Percentiles rank a stretch among this genome's conserved stretches.
These are phyloP conservation scores for Sphyrna mokarran DNA, from an alignment of 2,113 vertebrate species.

Conservation along the genomic window DNA sequence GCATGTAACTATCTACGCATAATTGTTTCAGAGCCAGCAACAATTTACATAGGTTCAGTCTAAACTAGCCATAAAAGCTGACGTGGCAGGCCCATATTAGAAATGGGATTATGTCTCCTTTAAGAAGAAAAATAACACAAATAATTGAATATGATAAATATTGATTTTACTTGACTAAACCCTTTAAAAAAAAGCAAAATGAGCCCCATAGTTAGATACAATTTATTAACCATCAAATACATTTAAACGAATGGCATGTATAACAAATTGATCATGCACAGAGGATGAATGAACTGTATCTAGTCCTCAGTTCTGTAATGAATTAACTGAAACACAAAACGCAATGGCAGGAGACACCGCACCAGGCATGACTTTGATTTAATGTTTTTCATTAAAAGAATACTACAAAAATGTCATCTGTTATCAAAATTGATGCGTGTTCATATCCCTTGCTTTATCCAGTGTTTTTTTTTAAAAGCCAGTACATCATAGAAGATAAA, in stretches of 20 bases:
- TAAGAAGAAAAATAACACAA: neutral
- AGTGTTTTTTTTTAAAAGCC: neutral
- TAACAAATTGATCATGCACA: constrained; percentile 36
- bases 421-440: constrained; percentile 32
- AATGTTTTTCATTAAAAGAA: constrained; percentile 35
- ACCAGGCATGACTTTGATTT: constrained; percentile 18
- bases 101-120: neutral
- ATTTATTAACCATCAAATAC: constrained; percentile 29
- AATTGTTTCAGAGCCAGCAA: neutral
- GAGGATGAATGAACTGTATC: constrained; percentile 30
- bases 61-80: neutral
- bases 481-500: constrained; percentile 27
- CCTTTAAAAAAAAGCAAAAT: neutral
- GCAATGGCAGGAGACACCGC: neutral
- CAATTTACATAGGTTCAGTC: neutral
- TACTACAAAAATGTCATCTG: neutral
- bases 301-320: constrained; percentile 28
- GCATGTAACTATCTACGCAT: neutral
- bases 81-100: neutral
- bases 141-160: neutral
- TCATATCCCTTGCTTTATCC: constrained; percentile 31
- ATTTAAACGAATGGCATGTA: constrained; percentile 24
- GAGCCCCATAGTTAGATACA: constrained; percentile 16
- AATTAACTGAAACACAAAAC: constrained; percentile 31
- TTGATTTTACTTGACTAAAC: constrained; percentile 16